Evolutionary conservation across 2,797 vertebrate species (phyloP).

Genomic region (Aulostomus chinensis): DNA sequence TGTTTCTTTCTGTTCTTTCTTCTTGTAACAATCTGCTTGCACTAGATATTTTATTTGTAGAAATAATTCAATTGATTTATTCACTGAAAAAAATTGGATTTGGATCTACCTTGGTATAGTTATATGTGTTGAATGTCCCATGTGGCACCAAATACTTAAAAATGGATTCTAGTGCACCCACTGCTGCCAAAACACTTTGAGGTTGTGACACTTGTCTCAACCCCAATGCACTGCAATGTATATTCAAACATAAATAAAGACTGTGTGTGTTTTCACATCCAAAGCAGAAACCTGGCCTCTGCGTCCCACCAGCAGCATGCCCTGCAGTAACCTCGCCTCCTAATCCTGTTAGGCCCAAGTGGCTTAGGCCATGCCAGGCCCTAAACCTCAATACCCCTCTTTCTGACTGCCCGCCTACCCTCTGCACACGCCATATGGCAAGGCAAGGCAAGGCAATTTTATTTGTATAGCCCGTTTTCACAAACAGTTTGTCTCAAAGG

Average conservation of each 20-base stretch:
- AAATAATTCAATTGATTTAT: too few species aligned
- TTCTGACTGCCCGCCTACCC: slow-evolving; percentile 45
- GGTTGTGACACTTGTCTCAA: slow-evolving; percentile 1
- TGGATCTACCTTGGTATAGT: too few species aligned
- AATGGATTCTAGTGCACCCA: background rate
- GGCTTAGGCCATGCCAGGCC: slow-evolving; percentile 70
- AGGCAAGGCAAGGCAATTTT: too few species aligned
- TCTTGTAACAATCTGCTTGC: too few species aligned
- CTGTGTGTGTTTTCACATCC: slow-evolving; percentile 25
- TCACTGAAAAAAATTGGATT: too few species aligned
- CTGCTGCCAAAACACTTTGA: slow-evolving; percentile 18
- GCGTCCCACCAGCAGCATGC: slow-evolving; percentile 43
- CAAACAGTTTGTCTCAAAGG: too few species aligned
- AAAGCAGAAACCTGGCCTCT: slow-evolving; percentile 38
- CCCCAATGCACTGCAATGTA: slow-evolving; percentile 7
- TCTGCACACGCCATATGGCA: slow-evolving; percentile 63
- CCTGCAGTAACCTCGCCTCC: slow-evolving; percentile 69
- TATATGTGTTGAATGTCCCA: too few species aligned
- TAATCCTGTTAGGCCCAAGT: slow-evolving; percentile 80
- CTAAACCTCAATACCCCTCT: slow-evolving; percentile 70
- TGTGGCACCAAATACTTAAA: too few species aligned
- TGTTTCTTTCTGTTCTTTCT: too few species aligned
- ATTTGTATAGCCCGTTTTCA: too few species aligned
- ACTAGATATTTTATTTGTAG: too few species aligned
- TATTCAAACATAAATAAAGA: slow-evolving; percentile 33